phyloP scores from a whole-genome alignment of 2,888 invertebrate species.

The Chrysopilus asiliformis region DNA sequence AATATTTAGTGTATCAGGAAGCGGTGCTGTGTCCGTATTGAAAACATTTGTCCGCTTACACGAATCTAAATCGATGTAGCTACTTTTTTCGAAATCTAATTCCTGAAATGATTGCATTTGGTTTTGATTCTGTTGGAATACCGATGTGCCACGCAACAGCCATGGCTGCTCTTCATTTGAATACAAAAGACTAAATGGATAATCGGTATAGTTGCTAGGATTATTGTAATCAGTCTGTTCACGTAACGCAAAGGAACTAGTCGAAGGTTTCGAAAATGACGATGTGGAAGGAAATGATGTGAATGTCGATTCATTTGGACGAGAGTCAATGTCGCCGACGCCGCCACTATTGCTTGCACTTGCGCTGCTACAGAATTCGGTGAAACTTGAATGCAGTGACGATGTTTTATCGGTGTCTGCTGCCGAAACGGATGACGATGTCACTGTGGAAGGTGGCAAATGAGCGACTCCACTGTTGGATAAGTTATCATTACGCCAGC shows the following conservation, averaged over 20 bases:
- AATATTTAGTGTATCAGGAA: conserved; percentile 50
- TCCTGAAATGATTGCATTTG: conserved; percentile 22
- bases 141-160: no score
- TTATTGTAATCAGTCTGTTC: conserved; percentile 5
- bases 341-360: neutral
- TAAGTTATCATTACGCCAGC: no score
- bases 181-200: conserved; percentile 25
- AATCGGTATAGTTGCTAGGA: conserved; percentile 18
- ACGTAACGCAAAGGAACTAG: conserved; percentile 14
- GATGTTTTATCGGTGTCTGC: neutral
- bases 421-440: neutral
- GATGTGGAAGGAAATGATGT: conserved; percentile 8
- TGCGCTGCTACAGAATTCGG: neutral
- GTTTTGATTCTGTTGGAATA: conserved; percentile 14
- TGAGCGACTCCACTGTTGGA: neutral
- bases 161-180: conserved; percentile 7
- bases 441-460: neutral
- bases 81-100: conserved; percentile 21
- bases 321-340: no score
- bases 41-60: conserved; percentile 24
- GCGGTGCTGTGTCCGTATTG: conserved; percentile 14
- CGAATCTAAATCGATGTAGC: conserved; percentile 33
- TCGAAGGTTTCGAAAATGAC: conserved; percentile 12
- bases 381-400: neutral
- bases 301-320: neutral